Evolutionary conservation across 2,113 vertebrate genomes (phyloP), one percentile per base, ranked within the genome.

Genomic region (Gorsachius goisagi): DNA sequence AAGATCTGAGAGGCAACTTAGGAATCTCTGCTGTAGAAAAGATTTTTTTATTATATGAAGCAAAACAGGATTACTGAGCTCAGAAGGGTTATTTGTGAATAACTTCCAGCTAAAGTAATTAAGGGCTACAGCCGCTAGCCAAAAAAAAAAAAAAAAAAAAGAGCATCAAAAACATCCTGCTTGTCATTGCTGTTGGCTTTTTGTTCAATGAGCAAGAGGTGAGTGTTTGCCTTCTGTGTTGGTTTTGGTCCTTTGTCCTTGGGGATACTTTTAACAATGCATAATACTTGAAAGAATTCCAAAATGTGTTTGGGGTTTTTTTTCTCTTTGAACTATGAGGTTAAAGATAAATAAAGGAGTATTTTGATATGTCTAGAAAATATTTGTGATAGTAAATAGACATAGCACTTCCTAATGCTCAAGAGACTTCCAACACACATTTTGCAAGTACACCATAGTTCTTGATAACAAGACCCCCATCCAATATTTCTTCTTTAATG

Each of bases 331-430:
- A 95, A 93, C 53, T 89, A 17, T 1, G 3, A 89, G n/a, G 68
- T 77, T 90, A 63, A 93, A 76, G 83, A 90, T 89, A 87, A 82
- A 58, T 80, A 92, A 89, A 89, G 30, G 68, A 89, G 15, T 84
- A 76, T 95, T 96, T 93, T 93, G 60, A 58, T 87, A 67, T 9
- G 32, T 49, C 20, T 63, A 44, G 80, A 92, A 90, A 85, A 66
- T 89, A 71, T 49, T 84, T 91, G 37, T 72, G 85, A 73, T 86
- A 91, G 74, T 76, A 81, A 81, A 81, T 27, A 92, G 53, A 72
- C 39, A 23, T 35, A 80, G 82, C 22, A 9, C 39, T 96, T 81
- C 79, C 69, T 95, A 85, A 77, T 0, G 1, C 60, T 81, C 56
- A 53, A 21, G 33, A 52, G 56, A n/a, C 56, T 45, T 63, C 19